Evolutionary conservation across 2,888 invertebrate genomes (phyloP), one percentile per base, ranked within the genome.

Genomic region (Nephrotoma guestfalica): DNA sequence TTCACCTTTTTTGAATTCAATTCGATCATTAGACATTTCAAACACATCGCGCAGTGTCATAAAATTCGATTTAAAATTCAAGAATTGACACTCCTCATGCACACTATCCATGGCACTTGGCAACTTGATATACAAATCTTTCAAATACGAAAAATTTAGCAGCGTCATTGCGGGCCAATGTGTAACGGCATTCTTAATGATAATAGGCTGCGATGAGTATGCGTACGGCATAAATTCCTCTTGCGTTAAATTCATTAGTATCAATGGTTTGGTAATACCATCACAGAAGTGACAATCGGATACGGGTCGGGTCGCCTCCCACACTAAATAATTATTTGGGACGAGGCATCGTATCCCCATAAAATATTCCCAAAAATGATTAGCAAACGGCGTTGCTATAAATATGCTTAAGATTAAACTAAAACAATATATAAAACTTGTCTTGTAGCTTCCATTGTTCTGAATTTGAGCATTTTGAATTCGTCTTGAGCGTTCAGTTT

Each of bases 241-340:
- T 88, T 93, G 93, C 4, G 95, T 94, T 88, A 95, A 90, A 91
- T 96, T 96, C 88, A 92, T 90, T 88, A 97, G 91, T 88, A 96
- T 92, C 88, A 95, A 91, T 83, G 96, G 95, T 88, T 93, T 93
- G 86, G 93, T 93, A 87, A 96, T 92, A 88, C 94, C 94, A 88
- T 92, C 89, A 92, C 97, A 97, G 91, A 96, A 96, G 89, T 93
- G 92, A 90, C 97, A 97, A 91, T 96, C 94, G 40, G 96, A 95
- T 86, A 96, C 92, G 41, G 97, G 97, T 88, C 97, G 93, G 40
- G 96, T 95, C 86, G 96, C 96, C 92, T 97, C 97, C 96, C 96
- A 96, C 88, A 97, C 92, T 87, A 97, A 92, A 90, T 96, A 96
- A 92, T 97, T 97, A 91, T 96, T 96, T 88, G 96, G 95, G 90